Evolutionary conservation across 2,113 vertebrate species (phyloP).

Genomic region (Columbina picui): DNA sequence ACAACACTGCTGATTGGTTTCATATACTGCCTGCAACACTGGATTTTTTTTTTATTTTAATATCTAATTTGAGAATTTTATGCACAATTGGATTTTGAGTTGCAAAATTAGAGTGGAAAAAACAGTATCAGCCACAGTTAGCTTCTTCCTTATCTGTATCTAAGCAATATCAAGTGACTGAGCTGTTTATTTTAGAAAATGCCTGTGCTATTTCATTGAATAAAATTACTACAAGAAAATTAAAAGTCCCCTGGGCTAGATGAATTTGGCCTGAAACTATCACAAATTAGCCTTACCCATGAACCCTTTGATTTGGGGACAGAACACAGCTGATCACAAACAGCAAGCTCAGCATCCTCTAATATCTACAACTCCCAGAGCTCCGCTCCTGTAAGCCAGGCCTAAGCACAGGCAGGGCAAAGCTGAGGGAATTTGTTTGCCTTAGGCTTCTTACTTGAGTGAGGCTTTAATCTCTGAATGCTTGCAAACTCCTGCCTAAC

Average conservation of each 20-base stretch:
- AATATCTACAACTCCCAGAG: no score
- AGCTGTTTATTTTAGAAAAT: background rate
- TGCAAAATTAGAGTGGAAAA: background rate
- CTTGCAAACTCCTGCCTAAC: background rate
- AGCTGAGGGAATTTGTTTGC: background rate
- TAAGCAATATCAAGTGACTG: background rate
- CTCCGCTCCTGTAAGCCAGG: rapidly evolving
- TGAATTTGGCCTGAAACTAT: background rate
- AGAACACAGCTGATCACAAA: background rate
- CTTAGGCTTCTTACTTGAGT: background rate
- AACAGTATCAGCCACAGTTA: background rate
- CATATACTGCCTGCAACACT: background rate
- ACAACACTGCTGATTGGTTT: background rate
- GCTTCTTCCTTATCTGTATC: background rate
- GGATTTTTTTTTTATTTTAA: no score
- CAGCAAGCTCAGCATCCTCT: background rate
- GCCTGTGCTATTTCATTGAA: background rate
- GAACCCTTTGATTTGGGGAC: background rate
- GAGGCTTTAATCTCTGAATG: background rate
- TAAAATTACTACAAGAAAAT: background rate
- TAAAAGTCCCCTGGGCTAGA: background rate
- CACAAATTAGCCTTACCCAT: background rate
- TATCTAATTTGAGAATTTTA: background rate
- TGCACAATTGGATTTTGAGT: background rate
- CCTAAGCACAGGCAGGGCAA: background rate